Percentiles rank a stretch among this genome's conserved stretches.
phyloP scores from a whole-genome alignment of 2,113 vertebrate genomes.

The Laticauda laticaudata region DNA sequence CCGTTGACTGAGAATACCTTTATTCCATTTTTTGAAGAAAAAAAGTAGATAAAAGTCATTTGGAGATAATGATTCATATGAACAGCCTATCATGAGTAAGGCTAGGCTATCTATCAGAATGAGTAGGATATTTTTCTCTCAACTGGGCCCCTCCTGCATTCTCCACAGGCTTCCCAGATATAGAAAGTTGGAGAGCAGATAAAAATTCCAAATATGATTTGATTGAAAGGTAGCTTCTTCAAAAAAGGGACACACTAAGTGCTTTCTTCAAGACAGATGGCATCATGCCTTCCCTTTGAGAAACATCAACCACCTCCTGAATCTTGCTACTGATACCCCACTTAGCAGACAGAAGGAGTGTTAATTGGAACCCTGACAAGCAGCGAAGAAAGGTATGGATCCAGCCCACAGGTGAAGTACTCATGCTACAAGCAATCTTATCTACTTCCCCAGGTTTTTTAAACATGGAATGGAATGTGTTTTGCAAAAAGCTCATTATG shows the following conservation, averaged over 20 bases:
- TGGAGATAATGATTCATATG: neutral
- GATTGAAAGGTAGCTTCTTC: neutral
- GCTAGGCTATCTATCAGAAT: neutral
- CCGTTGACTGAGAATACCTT: neutral
- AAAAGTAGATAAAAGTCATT: neutral
- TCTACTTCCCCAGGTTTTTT: neutral
- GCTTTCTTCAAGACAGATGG: neutral
- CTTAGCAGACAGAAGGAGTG: neutral
- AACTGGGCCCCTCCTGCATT: neutral
- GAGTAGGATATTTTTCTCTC: neutral
- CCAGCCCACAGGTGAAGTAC: neutral
- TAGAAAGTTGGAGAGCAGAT: neutral
- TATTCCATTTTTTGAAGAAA: neutral
- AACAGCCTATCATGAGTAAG: neutral
- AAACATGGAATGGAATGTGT: neutral
- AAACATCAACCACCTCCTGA: neutral
- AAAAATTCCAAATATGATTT: neutral
- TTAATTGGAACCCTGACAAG: too few relatives aligned
- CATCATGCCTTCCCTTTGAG: neutral
- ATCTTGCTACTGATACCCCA: neutral
- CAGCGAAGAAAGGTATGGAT: neutral
- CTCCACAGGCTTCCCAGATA: neutral
- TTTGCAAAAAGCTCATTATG: accelerated
- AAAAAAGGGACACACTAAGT: neutral
- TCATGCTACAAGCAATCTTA: neutral